Conservation (phyloP, 2,888 invertebrate species). For the Germaria angustata region DNA sequence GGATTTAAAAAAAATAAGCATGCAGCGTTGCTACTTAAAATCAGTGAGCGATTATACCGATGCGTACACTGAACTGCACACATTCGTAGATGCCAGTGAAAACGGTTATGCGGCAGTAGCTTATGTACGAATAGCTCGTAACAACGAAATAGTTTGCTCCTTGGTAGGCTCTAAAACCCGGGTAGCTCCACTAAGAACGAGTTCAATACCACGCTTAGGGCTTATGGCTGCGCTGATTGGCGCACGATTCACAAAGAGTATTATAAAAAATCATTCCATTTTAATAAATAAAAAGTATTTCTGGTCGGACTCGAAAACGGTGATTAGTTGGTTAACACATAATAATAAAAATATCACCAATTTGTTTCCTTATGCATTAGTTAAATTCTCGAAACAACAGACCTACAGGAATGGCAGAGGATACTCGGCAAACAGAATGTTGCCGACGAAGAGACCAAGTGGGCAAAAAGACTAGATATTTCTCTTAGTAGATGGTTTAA, state of each 20-base stretch:
- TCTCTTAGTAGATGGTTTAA: constrained; percentile 50
- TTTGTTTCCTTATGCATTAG: too few relatives aligned
- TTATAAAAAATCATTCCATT: constrained; percentile 49
- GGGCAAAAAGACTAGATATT: constrained; percentile 38
- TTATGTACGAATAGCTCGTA: constrained; percentile 28
- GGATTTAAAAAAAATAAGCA: constrained; percentile 51
- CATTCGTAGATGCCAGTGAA: constrained; percentile 67
- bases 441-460: constrained; percentile 62
- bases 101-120: too few relatives aligned
- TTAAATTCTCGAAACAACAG: constrained; percentile 64
- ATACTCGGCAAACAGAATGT: constrained; percentile 47
- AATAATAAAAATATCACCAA: too few relatives aligned
- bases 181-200: constrained; percentile 32
- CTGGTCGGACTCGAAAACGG: constrained; percentile 59
- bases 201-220: constrained; percentile 66
- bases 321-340: constrained; percentile 49
- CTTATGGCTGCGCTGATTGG: constrained; percentile 68
- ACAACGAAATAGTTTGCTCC: too few relatives aligned
- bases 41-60: constrained; percentile 13
- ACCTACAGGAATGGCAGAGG: constrained; percentile 58
- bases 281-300: constrained; percentile 36
- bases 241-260: constrained; percentile 45
- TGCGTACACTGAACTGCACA: constrained; percentile 51
- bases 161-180: too few relatives aligned
- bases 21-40: constrained; percentile 67